phyloP scores from a whole-genome alignment of 2,888 invertebrate species.

The Melanophora roralis region DNA sequence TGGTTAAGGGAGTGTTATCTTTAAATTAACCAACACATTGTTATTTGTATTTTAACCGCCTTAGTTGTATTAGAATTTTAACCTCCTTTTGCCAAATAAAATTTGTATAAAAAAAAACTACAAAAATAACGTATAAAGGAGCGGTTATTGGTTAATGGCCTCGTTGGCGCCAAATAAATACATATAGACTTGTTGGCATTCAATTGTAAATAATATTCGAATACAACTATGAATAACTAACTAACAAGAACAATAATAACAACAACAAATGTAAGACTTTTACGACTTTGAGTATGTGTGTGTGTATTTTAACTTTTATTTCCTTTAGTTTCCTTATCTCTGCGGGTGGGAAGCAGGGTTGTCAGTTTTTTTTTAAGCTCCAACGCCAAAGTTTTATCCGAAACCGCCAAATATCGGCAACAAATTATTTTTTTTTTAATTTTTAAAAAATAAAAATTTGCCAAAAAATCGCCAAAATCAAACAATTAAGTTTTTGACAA shows the following conservation, averaged over 20 bases:
- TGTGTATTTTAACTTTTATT: too few species aligned
- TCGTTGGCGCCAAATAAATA: conserved; percentile 57
- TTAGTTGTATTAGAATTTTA: neutral
- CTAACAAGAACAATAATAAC: conserved; percentile 4
- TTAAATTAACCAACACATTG: conserved; percentile 3
- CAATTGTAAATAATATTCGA: conserved; percentile 31
- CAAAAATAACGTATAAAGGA: conserved; percentile 27
- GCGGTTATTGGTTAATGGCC: conserved; percentile 49
- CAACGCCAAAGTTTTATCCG: too few species aligned
- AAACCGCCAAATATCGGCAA: too few species aligned
- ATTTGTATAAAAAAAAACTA: neutral
- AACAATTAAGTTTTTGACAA: too few species aligned
- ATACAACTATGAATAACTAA: conserved; percentile 1
- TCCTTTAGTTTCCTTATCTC: neutral
- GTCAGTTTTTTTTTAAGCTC: too few species aligned
- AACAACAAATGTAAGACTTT: neutral
- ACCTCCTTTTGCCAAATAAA: neutral
- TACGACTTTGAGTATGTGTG: neutral
- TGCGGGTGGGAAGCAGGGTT: neutral
- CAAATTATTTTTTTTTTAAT: too few species aligned
- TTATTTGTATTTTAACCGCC: neutral
- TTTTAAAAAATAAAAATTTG: too few species aligned
- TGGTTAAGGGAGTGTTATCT: neutral
- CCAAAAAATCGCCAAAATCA: too few species aligned
- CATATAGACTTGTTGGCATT: conserved; percentile 42